A percentile compares a stretch with the other conserved stretches of the same genome.
Conservation (phyloP, 1,140 invertebrate genomes). For the Arctopsyche grandis region DNA sequence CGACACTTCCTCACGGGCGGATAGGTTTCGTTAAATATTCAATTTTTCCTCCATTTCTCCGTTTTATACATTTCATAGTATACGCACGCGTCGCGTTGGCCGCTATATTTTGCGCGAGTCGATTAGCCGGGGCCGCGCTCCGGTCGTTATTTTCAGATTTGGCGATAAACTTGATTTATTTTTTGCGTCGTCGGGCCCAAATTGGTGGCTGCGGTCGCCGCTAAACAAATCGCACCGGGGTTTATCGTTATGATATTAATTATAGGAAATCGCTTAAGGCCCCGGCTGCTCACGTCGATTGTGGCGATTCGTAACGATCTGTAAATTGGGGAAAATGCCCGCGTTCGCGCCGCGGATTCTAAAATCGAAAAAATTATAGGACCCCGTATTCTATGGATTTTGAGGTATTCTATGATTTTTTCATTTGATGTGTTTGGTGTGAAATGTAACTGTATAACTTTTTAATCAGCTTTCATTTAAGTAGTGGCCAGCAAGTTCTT, state of each 20-base stretch:
- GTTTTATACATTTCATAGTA: too few species aligned
- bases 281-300: neutral
- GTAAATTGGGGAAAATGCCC: neutral
- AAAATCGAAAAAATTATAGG: neutral
- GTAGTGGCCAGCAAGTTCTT: too few species aligned
- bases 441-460: too few species aligned
- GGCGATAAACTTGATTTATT: conserved; percentile 50
- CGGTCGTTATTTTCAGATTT: conserved; percentile 50
- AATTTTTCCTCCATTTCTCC: too few species aligned
- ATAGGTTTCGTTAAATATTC: too few species aligned
- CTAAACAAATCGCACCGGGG: conserved; percentile 21
- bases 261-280: conserved; percentile 37
- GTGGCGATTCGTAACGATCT: conserved; percentile 2
- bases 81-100: too few species aligned
- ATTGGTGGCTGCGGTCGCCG: neutral
- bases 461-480: too few species aligned
- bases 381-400: too few species aligned
- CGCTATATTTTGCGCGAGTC: conserved; percentile 43
- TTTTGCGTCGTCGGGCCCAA: conserved; percentile 37
- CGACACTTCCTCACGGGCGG: too few species aligned
- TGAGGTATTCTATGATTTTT: too few species aligned
- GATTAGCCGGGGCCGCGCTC: conserved; percentile 42
- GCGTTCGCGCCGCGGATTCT: neutral
- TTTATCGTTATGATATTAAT: conserved; percentile 38
- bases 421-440: too few species aligned